phyloP scores from a whole-genome alignment of 2,113 vertebrate species.

The Eptesicus fuscus region DNA sequence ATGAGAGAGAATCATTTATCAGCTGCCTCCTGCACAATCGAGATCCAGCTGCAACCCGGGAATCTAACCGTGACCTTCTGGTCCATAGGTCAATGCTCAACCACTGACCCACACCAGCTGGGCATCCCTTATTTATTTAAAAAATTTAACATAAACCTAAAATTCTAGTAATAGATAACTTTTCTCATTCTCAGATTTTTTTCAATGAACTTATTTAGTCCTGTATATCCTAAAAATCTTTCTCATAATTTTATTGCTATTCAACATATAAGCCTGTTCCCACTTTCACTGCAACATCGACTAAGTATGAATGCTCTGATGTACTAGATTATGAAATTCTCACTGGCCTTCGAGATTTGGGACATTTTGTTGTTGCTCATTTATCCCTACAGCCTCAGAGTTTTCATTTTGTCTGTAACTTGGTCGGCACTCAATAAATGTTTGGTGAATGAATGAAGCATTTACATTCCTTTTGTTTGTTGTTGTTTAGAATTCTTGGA shows the following conservation, averaged over 20 bases:
- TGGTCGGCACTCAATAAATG: background rate
- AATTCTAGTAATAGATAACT: background rate
- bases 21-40: too few relatives aligned
- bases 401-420: background rate
- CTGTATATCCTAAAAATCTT: background rate
- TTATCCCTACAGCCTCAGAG: background rate
- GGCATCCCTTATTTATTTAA: background rate
- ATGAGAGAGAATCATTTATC: too few relatives aligned
- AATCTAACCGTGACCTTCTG: too few relatives aligned
- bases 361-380: background rate
- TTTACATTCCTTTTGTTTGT: background rate
- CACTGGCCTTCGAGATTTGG: background rate
- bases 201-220: background rate
- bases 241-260: slow-evolving; percentile 19
- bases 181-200: background rate
- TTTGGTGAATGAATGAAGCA: background rate
- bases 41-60: too few relatives aligned
- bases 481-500: background rate
- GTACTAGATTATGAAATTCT: background rate
- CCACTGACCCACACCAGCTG: too few relatives aligned
- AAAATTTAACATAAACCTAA: background rate
- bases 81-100: too few relatives aligned
- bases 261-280: background rate
- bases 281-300: background rate
- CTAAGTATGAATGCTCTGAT: background rate